A percentile compares a stretch with the other conserved stretches of the same genome.
phyloP scores from a whole-genome alignment of 2,113 vertebrate species.

The Cyprinus carpio region DNA sequence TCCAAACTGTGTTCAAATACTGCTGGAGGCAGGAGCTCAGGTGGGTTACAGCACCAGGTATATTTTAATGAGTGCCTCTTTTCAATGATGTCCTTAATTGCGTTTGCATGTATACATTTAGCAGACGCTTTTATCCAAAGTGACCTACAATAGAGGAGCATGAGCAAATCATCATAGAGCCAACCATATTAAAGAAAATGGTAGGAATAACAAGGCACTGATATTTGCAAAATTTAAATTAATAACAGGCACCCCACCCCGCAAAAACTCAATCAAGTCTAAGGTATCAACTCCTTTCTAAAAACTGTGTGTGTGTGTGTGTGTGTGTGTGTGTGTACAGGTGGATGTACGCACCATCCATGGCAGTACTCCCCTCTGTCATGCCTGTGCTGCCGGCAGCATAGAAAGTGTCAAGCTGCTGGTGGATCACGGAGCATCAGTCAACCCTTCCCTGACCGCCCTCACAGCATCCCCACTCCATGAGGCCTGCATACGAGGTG shows the following conservation, averaged over 20 bases:
- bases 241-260: too few relatives aligned
- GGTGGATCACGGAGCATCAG: conserved; percentile 82
- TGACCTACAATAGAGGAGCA: too few relatives aligned
- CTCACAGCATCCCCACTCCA: conserved; percentile 86
- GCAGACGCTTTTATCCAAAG: too few relatives aligned
- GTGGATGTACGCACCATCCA: conserved; percentile 90
- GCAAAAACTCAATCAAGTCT: too few relatives aligned
- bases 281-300: too few relatives aligned
- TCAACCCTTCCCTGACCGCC: conserved; percentile 81
- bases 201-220: too few relatives aligned
- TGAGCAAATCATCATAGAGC: too few relatives aligned
- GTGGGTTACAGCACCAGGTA: conserved; percentile 57
- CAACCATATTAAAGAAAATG: too few relatives aligned
- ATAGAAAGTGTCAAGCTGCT: conserved; percentile 84
- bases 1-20: conserved; percentile 78
- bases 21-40: conserved; percentile 89
- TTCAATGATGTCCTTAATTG: neutral
- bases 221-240: too few relatives aligned
- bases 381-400: conserved; percentile 85
- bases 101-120: too few relatives aligned
- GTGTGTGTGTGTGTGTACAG: conserved; percentile 62
- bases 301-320: too few relatives aligned
- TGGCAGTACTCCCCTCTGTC: conserved; percentile 88
- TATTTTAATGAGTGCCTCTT: neutral
- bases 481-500: conserved; percentile 91